Base-by-base conservation (phyloP, 2,797 vertebrate genomes). In the Megaceryle alcyon region DNA sequence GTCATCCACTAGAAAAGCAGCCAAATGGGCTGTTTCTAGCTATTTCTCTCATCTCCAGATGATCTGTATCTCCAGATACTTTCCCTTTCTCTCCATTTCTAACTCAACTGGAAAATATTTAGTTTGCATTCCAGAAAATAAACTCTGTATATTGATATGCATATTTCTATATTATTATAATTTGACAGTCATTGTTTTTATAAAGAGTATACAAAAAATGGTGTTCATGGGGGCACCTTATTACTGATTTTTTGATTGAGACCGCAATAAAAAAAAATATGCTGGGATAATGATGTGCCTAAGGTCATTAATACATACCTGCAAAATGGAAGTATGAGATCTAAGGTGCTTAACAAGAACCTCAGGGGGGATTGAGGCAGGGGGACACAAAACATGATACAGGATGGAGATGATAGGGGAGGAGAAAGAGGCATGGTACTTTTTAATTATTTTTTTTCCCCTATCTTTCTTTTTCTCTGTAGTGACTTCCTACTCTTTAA, bases 311-410 rank as follows among this genome's bases (percentile, higher is more conserved):
- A 57, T 59, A 65, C 78, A 57, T 10, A 14, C 22, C 8, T 51
- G 7, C 14, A 64, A n/a, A 78, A 35, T 39, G 16, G 68, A 77
- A 78, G 7, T n/a, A 72, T n/a, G 17, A 61, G 25, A 39, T n/a
- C 7, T 71, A 44, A n/a, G 4, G 3, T 63, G 9, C 16, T 94
- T 51, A 64, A 12, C 20, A 75, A 29, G 49, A 70, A 35, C 5
- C 4, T 77, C 16, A 31, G 7, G 25, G 48, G 14, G 7, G 3
- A 35, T 35, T 2, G 7, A 2, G 1, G 0, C 3, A 10, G 1
- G 5, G 7, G 33, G 39, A 41, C 39, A 41, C 39, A 41, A 41
- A 41, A 33, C 29, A 48, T 4, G 4, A 29, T 18, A 10, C 5
- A 35, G 8, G 37, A n/a, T 25, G 13, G 4, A 10, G 10, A 48